Base-by-base conservation (phyloP, 2,797 vertebrate genomes). In the Avahi laniger region DNA sequence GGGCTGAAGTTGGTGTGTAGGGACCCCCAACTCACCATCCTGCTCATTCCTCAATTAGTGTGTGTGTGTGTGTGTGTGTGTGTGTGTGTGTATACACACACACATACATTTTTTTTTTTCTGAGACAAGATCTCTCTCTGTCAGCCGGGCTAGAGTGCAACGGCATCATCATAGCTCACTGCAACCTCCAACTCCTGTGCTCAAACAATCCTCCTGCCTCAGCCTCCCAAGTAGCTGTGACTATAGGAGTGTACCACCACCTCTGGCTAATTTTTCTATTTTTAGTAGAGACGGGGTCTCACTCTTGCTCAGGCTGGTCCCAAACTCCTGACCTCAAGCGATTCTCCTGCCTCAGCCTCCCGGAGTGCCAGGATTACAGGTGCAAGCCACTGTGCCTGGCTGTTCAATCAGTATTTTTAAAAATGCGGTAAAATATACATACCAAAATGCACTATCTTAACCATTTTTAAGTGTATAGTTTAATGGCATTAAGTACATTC, bases 21-120 rank as follows among this genome's bases (percentile, higher is more conserved):
- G 22, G 35, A 35, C 17, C 5, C 46, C 10, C 17, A n/a, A 3
- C 22, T 35, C 6, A 1, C 10, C 2, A 28, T 30, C 22, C 26
- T 33, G 4, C 28, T 35, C 26, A 5, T 4, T n/a, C 70, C 61
- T 61, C 38, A 2, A 2, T 0, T 38, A 10, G 1, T 3, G 15
- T 18, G 46, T 48, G 46, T 48, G 3, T 48, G 10, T 43, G 43
- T 43, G 41, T 41, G 41, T 41, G 41, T 41, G 41, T 41, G 41
- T 41, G 41, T 41, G 41, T 41, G 41, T 41, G 41, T 41, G 41
- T 41, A 5, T 41, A 41, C 5, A 43, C 8, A 43, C 8, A 43
- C 13, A 48, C 13, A 11, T 48, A 28, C 11, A 7, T n/a, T 50
- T 50, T 52, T 73, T 73, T 48, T 70, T 38, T 33, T 52, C 33